Evolutionary conservation across 2,113 vertebrate genomes (phyloP).

Genomic region (Rafetus swinhoei): DNA sequence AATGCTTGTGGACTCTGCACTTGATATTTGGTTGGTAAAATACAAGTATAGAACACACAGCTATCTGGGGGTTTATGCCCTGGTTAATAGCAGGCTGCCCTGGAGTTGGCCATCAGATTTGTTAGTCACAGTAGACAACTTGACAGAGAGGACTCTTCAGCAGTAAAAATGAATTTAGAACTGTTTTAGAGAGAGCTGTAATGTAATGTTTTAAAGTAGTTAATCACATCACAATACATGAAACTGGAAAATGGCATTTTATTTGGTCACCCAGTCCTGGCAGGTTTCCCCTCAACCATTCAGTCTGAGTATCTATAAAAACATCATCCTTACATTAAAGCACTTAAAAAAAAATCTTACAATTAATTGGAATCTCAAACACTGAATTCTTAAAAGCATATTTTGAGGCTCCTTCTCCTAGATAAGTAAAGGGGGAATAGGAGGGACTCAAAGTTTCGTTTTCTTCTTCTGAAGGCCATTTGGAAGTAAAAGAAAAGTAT

Average conservation of each 20-base stretch:
- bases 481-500: background rate
- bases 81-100: background rate
- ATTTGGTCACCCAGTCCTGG: background rate
- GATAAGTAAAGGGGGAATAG: background rate
- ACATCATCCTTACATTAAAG: background rate
- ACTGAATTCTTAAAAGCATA: background rate
- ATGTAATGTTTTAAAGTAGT: background rate
- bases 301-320: background rate
- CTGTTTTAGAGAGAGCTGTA: background rate
- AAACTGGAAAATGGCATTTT: background rate
- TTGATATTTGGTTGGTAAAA: background rate
- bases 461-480: background rate
- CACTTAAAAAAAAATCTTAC: background rate
- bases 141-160: background rate
- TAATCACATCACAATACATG: background rate
- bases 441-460: accelerated
- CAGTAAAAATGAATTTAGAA: background rate
- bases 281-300: background rate
- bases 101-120: background rate
- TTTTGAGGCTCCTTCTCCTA: background rate
- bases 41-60: background rate
- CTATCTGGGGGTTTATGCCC: background rate
- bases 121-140: background rate
- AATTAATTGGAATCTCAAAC: slow-evolving; percentile 4
- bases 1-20: background rate